A percentile compares a stretch with the other conserved stretches of the same genome.
These are phyloP conservation scores for Cricetomys ansorgei DNA, from an alignment of 2,113 vertebrate species.

Conservation along the genomic window DNA sequence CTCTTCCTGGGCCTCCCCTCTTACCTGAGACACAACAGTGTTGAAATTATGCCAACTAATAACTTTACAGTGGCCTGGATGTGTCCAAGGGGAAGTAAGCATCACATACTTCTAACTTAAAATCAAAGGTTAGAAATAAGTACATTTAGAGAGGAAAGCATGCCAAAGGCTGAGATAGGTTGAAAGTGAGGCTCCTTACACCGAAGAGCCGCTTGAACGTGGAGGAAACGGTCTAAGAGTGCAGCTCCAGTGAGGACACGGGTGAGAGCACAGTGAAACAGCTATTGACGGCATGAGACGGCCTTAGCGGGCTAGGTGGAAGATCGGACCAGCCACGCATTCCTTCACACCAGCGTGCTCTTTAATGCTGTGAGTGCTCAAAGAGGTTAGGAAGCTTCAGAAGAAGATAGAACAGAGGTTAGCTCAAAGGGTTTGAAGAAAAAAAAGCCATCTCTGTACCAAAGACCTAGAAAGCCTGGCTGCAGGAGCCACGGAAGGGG, in stretches of 20 bases:
- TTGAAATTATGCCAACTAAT: neutral
- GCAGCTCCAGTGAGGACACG: neutral
- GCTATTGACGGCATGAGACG: neutral
- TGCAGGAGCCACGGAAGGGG: neutral
- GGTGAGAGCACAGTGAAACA: neutral
- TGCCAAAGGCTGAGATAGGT: neutral
- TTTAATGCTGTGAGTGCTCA: neutral
- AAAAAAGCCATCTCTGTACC: neutral
- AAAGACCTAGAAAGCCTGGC: neutral
- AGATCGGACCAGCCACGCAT: neutral
- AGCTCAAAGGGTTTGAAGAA: neutral
- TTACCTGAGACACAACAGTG: neutral
- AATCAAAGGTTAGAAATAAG: neutral
- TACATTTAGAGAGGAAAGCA: neutral
- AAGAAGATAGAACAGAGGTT: neutral
- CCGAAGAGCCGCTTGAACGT: neutral
- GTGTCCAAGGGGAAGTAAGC: neutral
- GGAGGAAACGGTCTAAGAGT: neutral
- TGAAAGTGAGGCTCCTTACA: neutral
- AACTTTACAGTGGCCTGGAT: too few species aligned
- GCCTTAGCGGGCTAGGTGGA: neutral
- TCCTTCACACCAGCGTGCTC: neutral
- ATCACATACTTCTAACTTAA: neutral
- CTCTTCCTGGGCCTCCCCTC: neutral
- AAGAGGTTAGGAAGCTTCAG: neutral